Base-by-base conservation (phyloP, 2,797 vertebrate species). In the Pogonophryne albipinna region DNA sequence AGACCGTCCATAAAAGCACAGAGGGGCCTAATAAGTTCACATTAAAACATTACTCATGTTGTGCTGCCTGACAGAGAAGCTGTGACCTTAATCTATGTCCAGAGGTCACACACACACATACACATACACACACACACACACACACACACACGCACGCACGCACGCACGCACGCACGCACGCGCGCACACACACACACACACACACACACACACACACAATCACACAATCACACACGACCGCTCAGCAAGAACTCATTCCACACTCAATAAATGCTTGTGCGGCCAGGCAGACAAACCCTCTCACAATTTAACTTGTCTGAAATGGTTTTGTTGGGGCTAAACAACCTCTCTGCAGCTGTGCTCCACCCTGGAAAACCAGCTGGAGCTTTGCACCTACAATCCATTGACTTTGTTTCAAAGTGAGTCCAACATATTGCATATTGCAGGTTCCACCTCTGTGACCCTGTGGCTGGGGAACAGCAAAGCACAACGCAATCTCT, bases 31-130 rank as follows among this genome's bases (percentile, higher is more conserved):
- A 84, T 87, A 84, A 78, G 80, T 83, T 71, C 77, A 74, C 83
- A 86, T 90, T 80, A 89, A 88, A 84, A 85, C 88, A 91, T 91
- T 80, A 85, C 84, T 91, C 89, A 90, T 91, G 82, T 85, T 76
- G 78, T 71, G 68, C 70, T 10, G 64, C 50, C 85, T 82, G 86
- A 84, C 86, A 84, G 83, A 79, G 77, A 80, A 69, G 55, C 82
- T 41, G 58, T 63, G 88, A 89, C 88, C 87, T 90, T 91, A 86
- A 89, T 90, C 88, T 86, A 58, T 31, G 8, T 70, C 41, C 88
- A 89, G 83, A 90, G 91, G 88, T 90, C 87, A 84, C 62, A 44
- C 73, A 78, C 67, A 66, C 68, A 65, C 58, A 27, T 4, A 27
- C 27, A 27, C 27, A 27, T 4, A 27, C 68, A 63, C 71, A 68